Base-by-base conservation (phyloP, 2,888 invertebrate species). In the Habrosyne pyritoides region DNA sequence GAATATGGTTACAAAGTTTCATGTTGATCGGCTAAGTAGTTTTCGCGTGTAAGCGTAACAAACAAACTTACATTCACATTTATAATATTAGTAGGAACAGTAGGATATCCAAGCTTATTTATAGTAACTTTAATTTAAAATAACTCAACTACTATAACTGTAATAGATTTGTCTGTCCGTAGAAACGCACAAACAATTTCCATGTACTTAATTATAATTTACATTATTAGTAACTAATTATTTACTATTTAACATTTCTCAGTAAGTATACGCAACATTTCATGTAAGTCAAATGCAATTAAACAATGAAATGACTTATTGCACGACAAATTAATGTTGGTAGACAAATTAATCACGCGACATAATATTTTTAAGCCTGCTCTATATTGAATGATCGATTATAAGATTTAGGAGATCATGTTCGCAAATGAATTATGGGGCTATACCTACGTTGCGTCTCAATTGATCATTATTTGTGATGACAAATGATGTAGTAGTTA, bases 151-250 rank as follows among this genome's bases (percentile, higher is more conserved):
- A n/a, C n/a, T n/a, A n/a, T n/a, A n/a, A n/a, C 33, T 1, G 5
- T n/a, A 33, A n/a, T n/a, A n/a, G n/a, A n/a, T n/a, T n/a, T n/a
- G n/a, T n/a, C n/a, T n/a, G n/a, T 42, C 4, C 1, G 36, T 36
- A 36, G 14, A 14, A 6, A 22, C 28, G 18, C n/a, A 14, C 14
- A 28, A 28, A 36, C 6, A 14, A 28, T 49, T 28, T 28, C 49
- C 28, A 48, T 14, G 26, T 26, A 26, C 26, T 48, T 49, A 49
- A 12, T 14, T 47, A 6, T 21, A 47, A 47, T 47, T 47, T 21
- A 21, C 47, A 49, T 14, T 18, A 50, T 28, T 28, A 28, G 18
- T 14, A 14, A 49, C 26, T 47, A 47, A 49, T 49, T 49, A 49
- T 14, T 49, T 14, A 28, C 49, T 18, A 24, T 22, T 48, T 21